Evolutionary conservation across 92 coral and sea anemone species (phyloP).

Genomic region (Porites lobata): DNA sequence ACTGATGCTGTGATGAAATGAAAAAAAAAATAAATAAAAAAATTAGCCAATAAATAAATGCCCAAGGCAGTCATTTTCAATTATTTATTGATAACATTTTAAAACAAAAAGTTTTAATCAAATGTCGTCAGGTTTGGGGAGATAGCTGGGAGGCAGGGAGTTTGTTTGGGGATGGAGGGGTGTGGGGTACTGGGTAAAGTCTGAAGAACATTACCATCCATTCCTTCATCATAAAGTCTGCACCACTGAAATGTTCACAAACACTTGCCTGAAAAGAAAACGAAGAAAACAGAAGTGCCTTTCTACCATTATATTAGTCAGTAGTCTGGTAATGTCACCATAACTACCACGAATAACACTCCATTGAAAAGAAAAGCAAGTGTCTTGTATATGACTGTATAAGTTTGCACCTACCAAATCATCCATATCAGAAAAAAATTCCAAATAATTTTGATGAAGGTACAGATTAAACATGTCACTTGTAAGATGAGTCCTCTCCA

Average conservation of each 20-base stretch:
- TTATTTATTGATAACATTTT: too few relatives aligned
- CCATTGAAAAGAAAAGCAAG: not conserved
- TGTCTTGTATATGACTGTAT: not conserved
- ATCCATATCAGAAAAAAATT: conserved; percentile 86
- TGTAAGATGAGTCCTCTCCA: conserved; percentile 86
- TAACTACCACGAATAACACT: not conserved
- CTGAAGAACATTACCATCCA: conserved; percentile 87
- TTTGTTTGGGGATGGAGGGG: not conserved
- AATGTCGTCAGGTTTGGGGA: not conserved
- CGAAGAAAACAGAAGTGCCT: not conserved
- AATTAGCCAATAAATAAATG: too few relatives aligned
- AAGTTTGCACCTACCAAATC: conserved; percentile 80
- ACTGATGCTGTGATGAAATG: conserved; percentile 75
- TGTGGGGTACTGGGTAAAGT: not conserved
- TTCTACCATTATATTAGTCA: not conserved
- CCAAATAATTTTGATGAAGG: conserved; percentile 94
- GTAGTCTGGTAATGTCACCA: too few relatives aligned
- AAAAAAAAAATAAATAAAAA: not conserved
- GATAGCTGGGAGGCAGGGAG: not conserved
- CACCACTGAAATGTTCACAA: conserved; percentile 87
- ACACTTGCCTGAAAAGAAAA: conserved; percentile 66
- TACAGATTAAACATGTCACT: conserved; percentile 87
- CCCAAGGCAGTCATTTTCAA: too few relatives aligned
- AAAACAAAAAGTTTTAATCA: too few relatives aligned
- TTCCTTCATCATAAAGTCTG: conserved; percentile 89